Evolutionary conservation across 2,888 invertebrate genomes (phyloP).

Genomic region (Stictocephala bisonia): DNA sequence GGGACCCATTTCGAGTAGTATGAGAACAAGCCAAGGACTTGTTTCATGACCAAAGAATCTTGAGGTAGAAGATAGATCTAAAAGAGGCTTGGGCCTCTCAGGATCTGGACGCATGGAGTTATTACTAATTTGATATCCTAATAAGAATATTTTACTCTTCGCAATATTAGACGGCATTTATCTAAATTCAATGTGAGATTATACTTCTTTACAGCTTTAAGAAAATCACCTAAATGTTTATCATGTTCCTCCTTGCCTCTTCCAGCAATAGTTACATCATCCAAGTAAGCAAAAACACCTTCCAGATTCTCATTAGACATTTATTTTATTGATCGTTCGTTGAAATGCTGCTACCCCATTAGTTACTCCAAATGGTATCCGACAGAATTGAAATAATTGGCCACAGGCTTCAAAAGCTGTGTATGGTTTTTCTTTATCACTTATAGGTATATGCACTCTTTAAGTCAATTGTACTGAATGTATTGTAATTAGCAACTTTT

Average conservation of each 20-base stretch:
- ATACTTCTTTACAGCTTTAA: not conserved
- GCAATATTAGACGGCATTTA: not conserved
- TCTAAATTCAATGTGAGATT: not conserved
- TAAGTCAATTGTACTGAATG: too few relatives aligned
- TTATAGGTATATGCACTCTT: too few relatives aligned
- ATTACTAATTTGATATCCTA: not conserved
- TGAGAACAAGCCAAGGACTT: not conserved
- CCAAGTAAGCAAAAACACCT: conserved; percentile 27
- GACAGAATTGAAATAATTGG: too few relatives aligned
- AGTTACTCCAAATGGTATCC: too few relatives aligned
- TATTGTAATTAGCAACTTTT: too few relatives aligned
- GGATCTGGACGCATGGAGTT: conserved; percentile 15
- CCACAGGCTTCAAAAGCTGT: too few relatives aligned
- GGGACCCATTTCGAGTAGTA: not conserved
- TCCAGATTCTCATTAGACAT: conserved; percentile 13
- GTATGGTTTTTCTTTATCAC: too few relatives aligned
- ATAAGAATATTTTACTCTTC: not conserved
- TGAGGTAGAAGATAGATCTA: not conserved
- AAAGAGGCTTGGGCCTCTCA: conserved; percentile 9
- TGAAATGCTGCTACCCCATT: not conserved
- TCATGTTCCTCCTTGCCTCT: conserved; percentile 3
- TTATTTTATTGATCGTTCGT: not conserved
- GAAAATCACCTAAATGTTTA: not conserved
- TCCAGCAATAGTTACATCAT: conserved; percentile 43
- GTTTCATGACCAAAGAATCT: not conserved